These are phyloP conservation scores for Eutrigla gurnardus DNA, from an alignment of 2,797 vertebrate genomes.

Conservation along the genomic window DNA sequence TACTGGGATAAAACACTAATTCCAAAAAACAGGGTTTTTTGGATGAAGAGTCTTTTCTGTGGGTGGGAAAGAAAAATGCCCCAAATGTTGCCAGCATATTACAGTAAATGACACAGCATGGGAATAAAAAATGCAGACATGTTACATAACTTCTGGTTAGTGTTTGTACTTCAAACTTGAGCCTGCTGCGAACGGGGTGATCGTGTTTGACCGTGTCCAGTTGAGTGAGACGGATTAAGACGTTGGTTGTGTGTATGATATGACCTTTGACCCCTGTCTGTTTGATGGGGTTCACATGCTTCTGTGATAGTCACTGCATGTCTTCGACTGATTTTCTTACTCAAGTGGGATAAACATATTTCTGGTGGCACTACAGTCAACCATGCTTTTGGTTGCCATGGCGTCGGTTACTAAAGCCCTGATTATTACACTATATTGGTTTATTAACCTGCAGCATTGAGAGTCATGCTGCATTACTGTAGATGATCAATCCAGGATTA, in stretches of 20 bases:
- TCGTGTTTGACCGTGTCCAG: slow-evolving; percentile 61
- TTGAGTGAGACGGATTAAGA: slow-evolving; percentile 32
- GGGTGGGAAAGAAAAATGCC: slow-evolving; percentile 28
- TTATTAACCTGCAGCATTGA: neutral
- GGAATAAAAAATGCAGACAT: slow-evolving; percentile 72
- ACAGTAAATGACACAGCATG: slow-evolving; percentile 79
- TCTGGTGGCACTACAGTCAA: neutral
- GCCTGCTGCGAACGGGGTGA: slow-evolving; percentile 53
- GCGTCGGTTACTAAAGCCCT: neutral
- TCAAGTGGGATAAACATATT: neutral
- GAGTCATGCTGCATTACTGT: neutral
- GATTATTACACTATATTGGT: neutral
- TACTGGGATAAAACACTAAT: slow-evolving; percentile 47
- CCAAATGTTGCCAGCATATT: slow-evolving; percentile 66
- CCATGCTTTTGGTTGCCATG: slow-evolving; percentile 1
- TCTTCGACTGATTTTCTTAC: neutral
- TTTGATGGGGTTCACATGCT: too few relatives aligned
- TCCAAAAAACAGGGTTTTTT: slow-evolving; percentile 44
- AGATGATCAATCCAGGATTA: neutral
- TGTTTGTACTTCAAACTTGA: slow-evolving; percentile 60
- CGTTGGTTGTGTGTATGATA: neutral
- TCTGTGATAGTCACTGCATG: neutral
- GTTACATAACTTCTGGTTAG: slow-evolving; percentile 81
- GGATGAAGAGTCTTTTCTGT: slow-evolving; percentile 53
- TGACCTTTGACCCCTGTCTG: neutral